Evolutionary conservation across 2,797 vertebrate genomes (phyloP).

Genomic region (Austrolebias charrua): DNA sequence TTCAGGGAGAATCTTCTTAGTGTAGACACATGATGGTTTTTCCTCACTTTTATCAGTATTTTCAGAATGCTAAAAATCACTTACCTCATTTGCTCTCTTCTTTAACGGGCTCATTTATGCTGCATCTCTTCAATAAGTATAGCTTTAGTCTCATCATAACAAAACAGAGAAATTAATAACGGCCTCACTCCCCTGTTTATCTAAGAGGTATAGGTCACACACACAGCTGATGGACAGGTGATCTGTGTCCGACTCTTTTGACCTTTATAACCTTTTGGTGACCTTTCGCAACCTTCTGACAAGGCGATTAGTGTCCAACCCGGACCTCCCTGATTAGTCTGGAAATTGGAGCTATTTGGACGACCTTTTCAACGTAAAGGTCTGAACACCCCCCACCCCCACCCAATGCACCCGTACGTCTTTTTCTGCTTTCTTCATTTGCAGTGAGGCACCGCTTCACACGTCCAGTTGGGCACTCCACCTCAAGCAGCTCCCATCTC

Average conservation of each 20-base stretch:
- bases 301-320: constrained; percentile 65
- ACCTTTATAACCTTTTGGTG: constrained; percentile 73
- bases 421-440: constrained; percentile 45
- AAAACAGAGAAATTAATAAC: constrained; percentile 30
- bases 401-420: constrained; percentile 18
- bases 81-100: constrained; percentile 26
- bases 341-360: constrained; percentile 65
- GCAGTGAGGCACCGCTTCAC: constrained; percentile 25
- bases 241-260: constrained; percentile 48
- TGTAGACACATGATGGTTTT: not conserved
- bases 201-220: constrained; percentile 66
- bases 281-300: constrained; percentile 72
- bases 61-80: constrained; percentile 36
- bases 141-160: constrained; percentile 33
- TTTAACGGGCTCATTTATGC: constrained; percentile 53
- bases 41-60: constrained; percentile 13
- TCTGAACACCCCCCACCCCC: constrained; percentile 49
- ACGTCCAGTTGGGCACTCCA: constrained; percentile 27
- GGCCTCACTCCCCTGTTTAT: constrained; percentile 36
- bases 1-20: not conserved
- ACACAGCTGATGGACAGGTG: constrained; percentile 68
- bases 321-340: constrained; percentile 66
- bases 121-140: constrained; percentile 37
- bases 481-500: constrained; percentile 56
- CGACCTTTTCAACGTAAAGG: constrained; percentile 75